phyloP scores from a whole-genome alignment of 2,797 vertebrate species.

The Rhinatrema bivittatum region DNA sequence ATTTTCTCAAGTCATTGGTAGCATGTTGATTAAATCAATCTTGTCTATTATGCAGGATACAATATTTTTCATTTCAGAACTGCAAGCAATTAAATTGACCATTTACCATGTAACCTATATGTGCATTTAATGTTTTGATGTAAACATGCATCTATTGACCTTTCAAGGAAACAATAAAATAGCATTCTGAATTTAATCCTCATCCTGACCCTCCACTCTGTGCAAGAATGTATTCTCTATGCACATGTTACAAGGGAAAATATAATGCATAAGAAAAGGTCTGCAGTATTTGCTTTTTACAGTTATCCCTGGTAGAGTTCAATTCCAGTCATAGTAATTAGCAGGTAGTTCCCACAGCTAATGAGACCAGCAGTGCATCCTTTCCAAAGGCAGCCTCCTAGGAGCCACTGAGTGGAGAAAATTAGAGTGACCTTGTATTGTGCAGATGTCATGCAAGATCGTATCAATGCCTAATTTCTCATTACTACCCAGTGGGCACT shows the following conservation, averaged over 20 bases:
- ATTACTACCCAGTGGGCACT: not conserved
- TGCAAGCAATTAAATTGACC: slow-evolving; percentile 5
- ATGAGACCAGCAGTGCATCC: not conserved
- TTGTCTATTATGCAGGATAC: not conserved
- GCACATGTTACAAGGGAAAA: too few species aligned
- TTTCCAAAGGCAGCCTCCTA: not conserved
- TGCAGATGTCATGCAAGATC: not conserved
- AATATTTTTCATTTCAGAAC: slow-evolving; percentile 2
- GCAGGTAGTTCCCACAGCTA: not conserved
- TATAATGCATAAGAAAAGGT: not conserved
- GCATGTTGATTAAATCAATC: slow-evolving; percentile 8
- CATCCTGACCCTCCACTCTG: too few species aligned
- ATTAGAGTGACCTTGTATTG: not conserved
- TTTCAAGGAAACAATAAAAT: too few species aligned
- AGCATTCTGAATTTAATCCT: too few species aligned
- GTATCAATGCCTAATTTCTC: not conserved
- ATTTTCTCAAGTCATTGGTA: slow-evolving; percentile 10
- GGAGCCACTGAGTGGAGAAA: not conserved
- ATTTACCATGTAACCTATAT: too few species aligned
- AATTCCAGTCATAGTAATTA: not conserved
- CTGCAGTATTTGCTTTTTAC: not conserved
- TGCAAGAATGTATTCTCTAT: too few species aligned
- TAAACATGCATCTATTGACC: too few species aligned
- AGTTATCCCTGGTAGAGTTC: not conserved
- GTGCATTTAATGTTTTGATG: too few species aligned